These are phyloP conservation scores for Acanthornis magna DNA, from an alignment of 2,797 vertebrate genomes.

Conservation along the genomic window DNA sequence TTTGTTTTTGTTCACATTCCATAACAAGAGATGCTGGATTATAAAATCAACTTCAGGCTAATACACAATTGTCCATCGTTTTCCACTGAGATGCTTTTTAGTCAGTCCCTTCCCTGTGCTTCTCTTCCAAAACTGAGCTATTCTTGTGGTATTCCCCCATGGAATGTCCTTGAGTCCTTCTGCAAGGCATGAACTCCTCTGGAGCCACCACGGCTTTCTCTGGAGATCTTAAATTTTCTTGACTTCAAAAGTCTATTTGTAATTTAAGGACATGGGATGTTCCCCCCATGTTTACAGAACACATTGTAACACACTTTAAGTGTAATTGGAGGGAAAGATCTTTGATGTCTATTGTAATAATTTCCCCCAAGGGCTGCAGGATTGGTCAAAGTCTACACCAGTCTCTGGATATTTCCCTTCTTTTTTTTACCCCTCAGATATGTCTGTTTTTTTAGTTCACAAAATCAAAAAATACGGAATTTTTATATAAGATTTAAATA, in stretches of 20 bases:
- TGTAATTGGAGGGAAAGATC: neutral
- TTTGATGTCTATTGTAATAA: neutral
- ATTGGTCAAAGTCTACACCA: neutral
- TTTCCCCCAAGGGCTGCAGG: neutral
- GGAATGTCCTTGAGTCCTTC: neutral
- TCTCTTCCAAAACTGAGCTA: neutral
- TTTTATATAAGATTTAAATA: neutral
- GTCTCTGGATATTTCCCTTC: neutral
- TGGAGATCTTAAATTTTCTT: neutral
- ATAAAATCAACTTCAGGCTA: neutral
- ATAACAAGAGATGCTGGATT: neutral
- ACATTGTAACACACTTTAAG: neutral
- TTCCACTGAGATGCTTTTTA: neutral
- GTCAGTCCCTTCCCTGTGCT: neutral
- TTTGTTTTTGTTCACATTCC: neutral
- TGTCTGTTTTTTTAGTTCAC: neutral
- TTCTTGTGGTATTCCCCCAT: neutral
- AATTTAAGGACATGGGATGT: neutral
- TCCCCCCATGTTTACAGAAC: neutral
- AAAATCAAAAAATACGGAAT: neutral
- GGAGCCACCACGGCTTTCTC: neutral
- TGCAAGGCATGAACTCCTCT: neutral
- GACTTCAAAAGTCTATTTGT: neutral
- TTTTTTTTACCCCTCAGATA: neutral
- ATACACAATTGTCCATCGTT: neutral